Evolutionary conservation across 2,797 vertebrate species (phyloP), one percentile per base, ranked within the genome.

Genomic region (Petrocephalus schoutedeni): DNA sequence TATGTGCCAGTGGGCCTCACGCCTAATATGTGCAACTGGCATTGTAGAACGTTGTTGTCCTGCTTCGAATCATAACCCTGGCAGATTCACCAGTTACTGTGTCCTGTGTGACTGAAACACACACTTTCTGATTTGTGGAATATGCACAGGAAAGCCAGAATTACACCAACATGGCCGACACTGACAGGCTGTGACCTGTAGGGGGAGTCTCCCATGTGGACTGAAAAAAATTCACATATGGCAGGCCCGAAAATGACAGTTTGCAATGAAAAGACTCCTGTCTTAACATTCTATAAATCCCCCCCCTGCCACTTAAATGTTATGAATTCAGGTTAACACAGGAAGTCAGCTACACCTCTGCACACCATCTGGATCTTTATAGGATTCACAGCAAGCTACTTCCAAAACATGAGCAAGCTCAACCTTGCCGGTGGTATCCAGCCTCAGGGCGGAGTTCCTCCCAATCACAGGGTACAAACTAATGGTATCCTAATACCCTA

Each of bases 381-480:
- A 49, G 74, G 21, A 14, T 9, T 80, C 36, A 16, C 41, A 80
- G 41, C 32, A 87, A 82, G 10, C 23, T 54, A 7, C 28, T 82
- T 74, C 57, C 54, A 23, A 87, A 23, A 56, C 28, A 36, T 83
- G 58, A 61, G 36, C 28, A 61, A 7, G 45, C n/a, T 56, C 21
- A 14, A 36, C 87, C 87, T 85, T 51, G 88, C 67, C 61, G 3
- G 28, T 53, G 21, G 21, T 57, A 89, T 87, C 86, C 56, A 87
- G 71, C 56, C 87, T 89, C 90, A 84, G 85, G 85, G 83, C 14
- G 10, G 85, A 91, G 88, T 91, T 89, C 84, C 91, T 84, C 89
- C 45, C 84, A 90, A 89, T 91, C 89, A 87, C 56, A 89, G 88
- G 89, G 89, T 88, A 88, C 82, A 89, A 80, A 54, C 88, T 90